Evolutionary conservation across 2,888 invertebrate species (phyloP), one percentile per base, ranked within the genome.

Genomic region (Caradrina clavipalpis): DNA sequence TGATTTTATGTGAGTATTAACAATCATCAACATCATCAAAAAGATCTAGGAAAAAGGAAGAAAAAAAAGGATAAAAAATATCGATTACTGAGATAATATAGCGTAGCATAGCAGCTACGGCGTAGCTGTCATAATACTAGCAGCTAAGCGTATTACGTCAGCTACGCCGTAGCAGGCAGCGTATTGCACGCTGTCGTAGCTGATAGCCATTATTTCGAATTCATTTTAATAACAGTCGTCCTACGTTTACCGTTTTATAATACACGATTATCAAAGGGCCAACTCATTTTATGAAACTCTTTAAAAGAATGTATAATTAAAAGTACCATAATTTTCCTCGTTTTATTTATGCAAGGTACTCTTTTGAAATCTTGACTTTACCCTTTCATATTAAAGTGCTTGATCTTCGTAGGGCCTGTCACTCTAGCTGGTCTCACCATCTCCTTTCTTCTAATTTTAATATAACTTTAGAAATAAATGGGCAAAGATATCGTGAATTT

Each of bases 381-480:
- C 58, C 59, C 42, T 60, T 60, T 42, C 42, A 51, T 50, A 72
- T 77, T 56, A 55, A 45, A 63, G 22, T 57, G 45, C 53, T 55
- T 56, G 31, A 26, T 73, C 78, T 60, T 66, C 55, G 62, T 49
- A 42, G n/a, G 31, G 15, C 21, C 45, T 45, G 50, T 54, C 45
- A 53, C 19, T 22, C n/a, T 54, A 63, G n/a, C 31, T 60, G 13
- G 50, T 73, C 15, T 26, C n/a, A 15, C 10, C 11, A 19, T 60
- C 31, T 45, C 13, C 49, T 57, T 35, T 53, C 22, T 53, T 53
- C 19, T 62, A 42, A 77, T 49, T 22, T 49, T 64, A 17, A 49
- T 49, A 50, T 50, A 72, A 60, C 19, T 45, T 77, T 26, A 56
- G 31, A 60, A 77, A 64, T 26, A 10, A 71, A 49, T 72, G 51